A percentile compares a stretch with the other conserved stretches of the same genome.
Conservation (phyloP, 2,113 vertebrate species). For the Sapayoa aenigma region DNA sequence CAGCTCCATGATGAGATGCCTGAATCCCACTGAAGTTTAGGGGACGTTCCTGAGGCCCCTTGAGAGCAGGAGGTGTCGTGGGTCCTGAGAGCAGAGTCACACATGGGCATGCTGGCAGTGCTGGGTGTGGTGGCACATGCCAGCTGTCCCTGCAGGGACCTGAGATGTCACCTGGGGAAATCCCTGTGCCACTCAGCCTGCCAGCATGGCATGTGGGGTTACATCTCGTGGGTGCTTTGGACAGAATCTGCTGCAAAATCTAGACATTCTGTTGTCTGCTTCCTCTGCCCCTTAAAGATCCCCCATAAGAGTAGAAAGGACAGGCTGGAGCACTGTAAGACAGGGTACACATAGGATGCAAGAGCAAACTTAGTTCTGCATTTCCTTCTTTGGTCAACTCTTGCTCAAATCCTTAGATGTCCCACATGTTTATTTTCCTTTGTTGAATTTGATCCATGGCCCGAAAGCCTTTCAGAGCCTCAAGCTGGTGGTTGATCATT, state of each 20-base stretch:
- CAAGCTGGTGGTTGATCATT: background rate
- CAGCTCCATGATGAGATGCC: fast-evolving
- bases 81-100: background rate
- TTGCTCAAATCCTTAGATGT: background rate
- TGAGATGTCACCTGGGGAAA: background rate
- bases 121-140: fast-evolving
- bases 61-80: background rate
- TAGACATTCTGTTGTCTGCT: background rate
- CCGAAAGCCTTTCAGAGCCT: background rate
- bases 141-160: background rate
- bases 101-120: background rate
- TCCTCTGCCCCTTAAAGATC: background rate
- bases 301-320: background rate
- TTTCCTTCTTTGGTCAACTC: background rate
- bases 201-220: fast-evolving
- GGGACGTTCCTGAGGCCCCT: fast-evolving
- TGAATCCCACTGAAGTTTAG: background rate
- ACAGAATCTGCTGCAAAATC: background rate
- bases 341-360: fast-evolving
- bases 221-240: fast-evolving
- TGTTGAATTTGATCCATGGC: background rate
- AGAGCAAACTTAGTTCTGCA: background rate
- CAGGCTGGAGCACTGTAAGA: background rate
- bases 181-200: background rate
- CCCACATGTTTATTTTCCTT: background rate